Evolutionary conservation across 2,888 invertebrate species (phyloP).

Genomic region (Cyclophora albipunctata): DNA sequence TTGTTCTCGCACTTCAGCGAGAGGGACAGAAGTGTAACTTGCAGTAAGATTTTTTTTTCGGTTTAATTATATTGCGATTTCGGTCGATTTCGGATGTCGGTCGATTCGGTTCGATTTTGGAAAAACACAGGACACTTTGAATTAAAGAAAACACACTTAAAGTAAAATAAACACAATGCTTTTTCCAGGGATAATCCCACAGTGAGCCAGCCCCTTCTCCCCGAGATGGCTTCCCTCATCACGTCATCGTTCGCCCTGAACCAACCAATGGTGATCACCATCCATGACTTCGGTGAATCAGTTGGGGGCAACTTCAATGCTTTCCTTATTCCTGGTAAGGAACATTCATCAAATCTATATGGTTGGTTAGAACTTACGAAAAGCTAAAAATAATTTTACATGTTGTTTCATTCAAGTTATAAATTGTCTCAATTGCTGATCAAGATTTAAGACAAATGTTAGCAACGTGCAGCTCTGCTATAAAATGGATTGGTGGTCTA

Average conservation of each 20-base stretch:
- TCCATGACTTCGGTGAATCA: constrained; percentile 40
- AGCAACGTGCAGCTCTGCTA: no score
- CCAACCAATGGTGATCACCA: constrained; percentile 41
- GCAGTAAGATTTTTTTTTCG: no score
- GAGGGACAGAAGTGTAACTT: neutral
- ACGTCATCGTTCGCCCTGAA: constrained; percentile 6
- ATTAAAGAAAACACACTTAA: no score
- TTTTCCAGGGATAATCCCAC: constrained; percentile 37
- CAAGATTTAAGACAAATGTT: no score
- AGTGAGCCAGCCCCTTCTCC: constrained; percentile 38
- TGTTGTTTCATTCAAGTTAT: no score
- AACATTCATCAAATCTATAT: no score
- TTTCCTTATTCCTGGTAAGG: constrained; percentile 41
- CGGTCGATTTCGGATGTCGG: neutral
- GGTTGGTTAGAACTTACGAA: no score
- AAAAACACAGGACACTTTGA: no score
- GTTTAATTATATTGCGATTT: neutral
- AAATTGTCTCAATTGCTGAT: no score
- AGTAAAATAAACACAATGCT: no score
- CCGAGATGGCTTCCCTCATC: constrained; percentile 33
- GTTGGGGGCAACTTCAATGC: constrained; percentile 57
- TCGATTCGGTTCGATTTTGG: neutral
- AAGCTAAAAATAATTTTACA: no score
- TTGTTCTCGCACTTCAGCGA: neutral
- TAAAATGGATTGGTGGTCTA: no score